Conservation (phyloP, 37 sponge, comb jelly and placozoan species). For the Ephydatia muelleri region DNA sequence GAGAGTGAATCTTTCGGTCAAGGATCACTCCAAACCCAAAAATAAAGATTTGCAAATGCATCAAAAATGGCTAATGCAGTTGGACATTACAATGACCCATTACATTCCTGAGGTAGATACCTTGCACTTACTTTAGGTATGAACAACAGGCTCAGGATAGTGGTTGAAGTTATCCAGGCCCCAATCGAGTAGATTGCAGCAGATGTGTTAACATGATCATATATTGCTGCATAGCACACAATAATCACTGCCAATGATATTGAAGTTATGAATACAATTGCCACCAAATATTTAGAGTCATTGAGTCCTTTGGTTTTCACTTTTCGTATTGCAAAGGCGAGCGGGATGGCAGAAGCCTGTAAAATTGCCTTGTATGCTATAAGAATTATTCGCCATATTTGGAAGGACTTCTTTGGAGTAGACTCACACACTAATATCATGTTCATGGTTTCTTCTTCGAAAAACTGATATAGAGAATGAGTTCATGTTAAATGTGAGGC, state of each 20-base stretch:
- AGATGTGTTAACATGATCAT: neutral
- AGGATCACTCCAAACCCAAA: too few species aligned
- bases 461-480: neutral
- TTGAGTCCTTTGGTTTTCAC: conserved; percentile 24
- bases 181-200: neutral
- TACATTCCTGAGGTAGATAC: too few species aligned
- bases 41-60: too few species aligned
- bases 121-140: conserved; percentile 22
- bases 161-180: neutral
- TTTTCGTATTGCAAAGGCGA: conserved; percentile 24
- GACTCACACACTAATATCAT: neutral
- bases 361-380: conserved; percentile 28
- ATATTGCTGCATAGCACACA: neutral
- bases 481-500: too few species aligned
- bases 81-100: too few species aligned
- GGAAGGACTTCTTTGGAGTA: neutral
- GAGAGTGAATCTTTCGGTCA: too few species aligned
- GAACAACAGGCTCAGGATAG: conserved; percentile 20
- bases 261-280: conserved; percentile 15
- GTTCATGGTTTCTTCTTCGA: neutral
- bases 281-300: conserved; percentile 14
- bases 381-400: neutral
- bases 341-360: conserved; percentile 14
- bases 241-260: conserved; percentile 6
- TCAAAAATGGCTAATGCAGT: too few species aligned